phyloP scores from a whole-genome alignment of 2,113 vertebrate species.

The Tachycineta bicolor region DNA sequence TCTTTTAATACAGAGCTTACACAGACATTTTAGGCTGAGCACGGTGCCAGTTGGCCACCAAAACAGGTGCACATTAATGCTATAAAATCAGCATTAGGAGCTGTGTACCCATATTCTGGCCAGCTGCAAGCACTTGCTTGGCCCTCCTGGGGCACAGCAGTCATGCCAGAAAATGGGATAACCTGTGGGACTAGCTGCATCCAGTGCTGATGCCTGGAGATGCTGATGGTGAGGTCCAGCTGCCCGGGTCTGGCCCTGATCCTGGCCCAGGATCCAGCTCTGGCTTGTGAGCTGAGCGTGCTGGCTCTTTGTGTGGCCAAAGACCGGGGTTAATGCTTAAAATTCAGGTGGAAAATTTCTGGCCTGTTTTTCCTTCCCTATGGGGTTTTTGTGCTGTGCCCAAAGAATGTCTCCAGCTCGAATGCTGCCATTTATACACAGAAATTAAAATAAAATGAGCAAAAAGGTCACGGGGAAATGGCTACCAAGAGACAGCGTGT shows the following conservation, averaged over 20 bases:
- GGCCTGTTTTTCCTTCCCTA: neutral
- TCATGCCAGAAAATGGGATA: neutral
- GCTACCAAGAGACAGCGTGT: neutral
- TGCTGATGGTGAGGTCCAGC: neutral
- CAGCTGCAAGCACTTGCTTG: constrained; percentile 48
- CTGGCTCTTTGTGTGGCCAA: neutral
- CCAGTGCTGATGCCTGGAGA: neutral
- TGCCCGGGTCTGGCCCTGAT: neutral
- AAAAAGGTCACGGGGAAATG: constrained; percentile 31
- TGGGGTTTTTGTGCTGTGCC: neutral
- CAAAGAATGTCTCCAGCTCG: neutral
- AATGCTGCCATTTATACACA: neutral
- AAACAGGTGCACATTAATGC: constrained; percentile 33
- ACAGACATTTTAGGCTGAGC: constrained; percentile 17
- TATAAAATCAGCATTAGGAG: neutral
- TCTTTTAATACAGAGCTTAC: constrained; percentile 32
- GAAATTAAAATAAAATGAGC: constrained; percentile 24
- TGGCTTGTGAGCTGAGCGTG: fast-evolving
- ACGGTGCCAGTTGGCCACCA: constrained; percentile 2
- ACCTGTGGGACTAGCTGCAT: neutral
- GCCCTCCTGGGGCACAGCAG: neutral
- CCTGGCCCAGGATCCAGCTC: neutral
- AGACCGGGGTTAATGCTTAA: neutral
- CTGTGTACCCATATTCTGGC: constrained; percentile 21
- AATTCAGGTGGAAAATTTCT: constrained; percentile 37